Evolutionary conservation across 2,797 vertebrate genomes (phyloP), one percentile per base, ranked within the genome.

Genomic region (Hypotaenidia okinawae): DNA sequence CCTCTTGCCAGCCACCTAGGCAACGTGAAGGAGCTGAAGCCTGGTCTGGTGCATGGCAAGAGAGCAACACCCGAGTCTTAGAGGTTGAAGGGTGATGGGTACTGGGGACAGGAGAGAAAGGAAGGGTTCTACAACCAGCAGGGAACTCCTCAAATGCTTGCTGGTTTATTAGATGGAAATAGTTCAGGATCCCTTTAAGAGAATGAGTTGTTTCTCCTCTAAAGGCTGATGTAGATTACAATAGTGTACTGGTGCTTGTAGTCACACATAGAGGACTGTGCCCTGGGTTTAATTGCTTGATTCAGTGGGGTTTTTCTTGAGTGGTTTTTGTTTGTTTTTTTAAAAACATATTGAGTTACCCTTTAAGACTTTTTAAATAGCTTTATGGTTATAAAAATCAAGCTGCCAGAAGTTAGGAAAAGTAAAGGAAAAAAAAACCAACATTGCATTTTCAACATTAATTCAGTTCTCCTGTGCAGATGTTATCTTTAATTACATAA

Each of bases 401-500:
- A 87, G 74, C 84, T 93, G 61, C 72, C 67, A 63, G 37, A 91
- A 95, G 52, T 86, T 84, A 15, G 32, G 73, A 69, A 93, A 68
- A 27, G 27, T 0, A 12, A 69, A 87, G 84, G 64, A 69, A n/a
- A 59, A 49, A 47, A 23, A 49, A 22, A 3, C 21, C 2, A 68
- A 21, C 66, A 55, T 39, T 84, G n/a, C 25, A 10, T 83, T 95
- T 93, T 89, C 84, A 92, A 70, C 4, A 14, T 70, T 76, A 82
- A 79, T 92, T 95, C 67, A 63, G 16, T 82, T 93, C 92, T 91
- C 59, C 66, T 84, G 59, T 77, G 84, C 93, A 89, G 81, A 93
- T 96, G 93, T 95, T 96, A 72, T 51, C 66, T 41, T 90, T 94
- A 92, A 95, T 95, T 84, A 7, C 57, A 80, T 92, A 92, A 94